A percentile compares a stretch with the other conserved stretches of the same genome.
These are phyloP conservation scores for Anolis sagrei DNA, from an alignment of 2,113 vertebrate genomes.

Conservation along the genomic window DNA sequence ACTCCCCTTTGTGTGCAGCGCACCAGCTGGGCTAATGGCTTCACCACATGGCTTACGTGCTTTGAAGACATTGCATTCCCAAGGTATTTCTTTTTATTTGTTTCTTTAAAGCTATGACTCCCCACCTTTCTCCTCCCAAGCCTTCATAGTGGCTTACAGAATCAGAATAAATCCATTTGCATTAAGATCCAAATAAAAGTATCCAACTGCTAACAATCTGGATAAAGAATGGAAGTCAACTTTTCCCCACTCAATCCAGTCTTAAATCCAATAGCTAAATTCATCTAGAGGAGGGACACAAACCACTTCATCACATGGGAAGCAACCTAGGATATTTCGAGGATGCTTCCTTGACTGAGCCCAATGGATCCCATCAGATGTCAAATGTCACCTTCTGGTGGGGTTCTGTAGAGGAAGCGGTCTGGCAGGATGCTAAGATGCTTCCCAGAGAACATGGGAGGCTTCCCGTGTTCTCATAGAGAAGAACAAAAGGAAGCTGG, in stretches of 20 bases:
- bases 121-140: too few relatives aligned
- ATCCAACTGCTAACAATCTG: neutral
- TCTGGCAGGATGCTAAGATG: too few relatives aligned
- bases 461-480: too few relatives aligned
- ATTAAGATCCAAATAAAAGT: neutral
- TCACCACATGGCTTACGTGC: slow-evolving; percentile 50
- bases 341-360: too few relatives aligned
- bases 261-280: neutral
- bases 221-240: neutral
- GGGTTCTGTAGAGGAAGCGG: too few relatives aligned
- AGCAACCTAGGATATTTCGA: too few relatives aligned
- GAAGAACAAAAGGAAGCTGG: too few relatives aligned
- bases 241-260: neutral
- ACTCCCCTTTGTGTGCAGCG: slow-evolving; percentile 53
- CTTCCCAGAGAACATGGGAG: too few relatives aligned
- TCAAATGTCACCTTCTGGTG: too few relatives aligned
- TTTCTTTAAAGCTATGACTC: neutral
- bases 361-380: too few relatives aligned
- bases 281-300: neutral
- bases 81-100: neutral
- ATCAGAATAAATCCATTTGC: neutral
- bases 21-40: slow-evolving; percentile 66
- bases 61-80: slow-evolving; percentile 39
- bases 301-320: too few relatives aligned
- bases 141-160: neutral